Percentiles rank a stretch among this genome's conserved stretches.
phyloP scores from a whole-genome alignment of 2,888 invertebrate species.

The Steinernema carpocapsae region DNA sequence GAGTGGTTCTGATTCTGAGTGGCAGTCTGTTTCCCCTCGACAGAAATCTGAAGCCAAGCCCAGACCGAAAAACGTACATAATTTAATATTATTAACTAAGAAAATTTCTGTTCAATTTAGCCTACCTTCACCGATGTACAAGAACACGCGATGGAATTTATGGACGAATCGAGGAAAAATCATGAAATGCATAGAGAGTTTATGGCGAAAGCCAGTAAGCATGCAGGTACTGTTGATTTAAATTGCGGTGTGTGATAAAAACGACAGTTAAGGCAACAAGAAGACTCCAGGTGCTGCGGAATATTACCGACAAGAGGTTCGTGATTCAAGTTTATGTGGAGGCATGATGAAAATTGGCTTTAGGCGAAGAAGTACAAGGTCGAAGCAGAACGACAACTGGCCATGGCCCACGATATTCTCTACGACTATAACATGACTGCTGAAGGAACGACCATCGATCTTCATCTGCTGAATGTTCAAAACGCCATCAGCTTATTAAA shows the following conservation, averaged over 20 bases:
- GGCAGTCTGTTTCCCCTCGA: not conserved
- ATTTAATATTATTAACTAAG: not conserved
- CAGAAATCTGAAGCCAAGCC: not conserved
- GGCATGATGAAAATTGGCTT: not conserved
- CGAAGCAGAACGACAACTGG: not conserved
- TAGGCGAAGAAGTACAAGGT: not conserved
- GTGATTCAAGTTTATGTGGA: no score
- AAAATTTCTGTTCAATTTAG: not conserved
- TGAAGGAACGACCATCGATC: not conserved
- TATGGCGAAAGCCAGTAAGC: not conserved
- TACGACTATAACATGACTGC: not conserved
- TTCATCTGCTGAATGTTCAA: conserved; percentile 12
- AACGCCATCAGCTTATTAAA: not conserved
- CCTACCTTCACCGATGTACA: not conserved
- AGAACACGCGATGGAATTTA: not conserved
- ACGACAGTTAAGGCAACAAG: not conserved
- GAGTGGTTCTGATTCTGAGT: not conserved
- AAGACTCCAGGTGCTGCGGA: not conserved
- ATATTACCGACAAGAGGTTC: conserved; percentile 15
- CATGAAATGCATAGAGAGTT: not conserved
- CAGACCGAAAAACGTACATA: not conserved
- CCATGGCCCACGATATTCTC: not conserved
- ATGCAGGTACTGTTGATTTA: no score
- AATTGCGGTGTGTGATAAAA: no score
- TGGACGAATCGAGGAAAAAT: not conserved